Percentiles rank a stretch among this genome's conserved stretches.
These are phyloP conservation scores for Pogonomyrmex barbatus DNA, from an alignment of 1,140 invertebrate genomes.

Conservation along the genomic window DNA sequence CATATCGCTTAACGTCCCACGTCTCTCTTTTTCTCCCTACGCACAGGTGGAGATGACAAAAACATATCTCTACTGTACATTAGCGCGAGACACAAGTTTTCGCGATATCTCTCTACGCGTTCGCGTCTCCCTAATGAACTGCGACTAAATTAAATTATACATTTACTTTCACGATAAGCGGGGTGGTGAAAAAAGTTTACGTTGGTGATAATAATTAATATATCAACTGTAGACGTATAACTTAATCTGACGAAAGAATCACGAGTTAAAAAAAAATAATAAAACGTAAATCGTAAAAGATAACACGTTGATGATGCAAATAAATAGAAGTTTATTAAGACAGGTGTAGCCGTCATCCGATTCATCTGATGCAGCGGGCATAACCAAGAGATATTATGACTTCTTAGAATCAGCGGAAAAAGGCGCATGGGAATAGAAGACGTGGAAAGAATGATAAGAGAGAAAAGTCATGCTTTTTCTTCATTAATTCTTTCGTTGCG, in stretches of 20 bases:
- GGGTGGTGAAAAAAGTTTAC: background rate
- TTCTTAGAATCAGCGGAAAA: background rate
- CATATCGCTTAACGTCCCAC: background rate
- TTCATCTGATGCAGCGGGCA: background rate
- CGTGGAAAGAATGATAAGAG: background rate
- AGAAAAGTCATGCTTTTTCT: slow-evolving; percentile 37
- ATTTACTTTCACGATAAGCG: slow-evolving; percentile 21
- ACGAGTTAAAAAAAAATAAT: background rate
- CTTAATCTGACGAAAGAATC: slow-evolving; percentile 19
- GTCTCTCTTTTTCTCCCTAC: background rate
- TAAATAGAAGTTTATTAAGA: slow-evolving; percentile 34
- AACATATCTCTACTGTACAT: background rate
- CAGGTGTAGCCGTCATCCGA: slow-evolving; percentile 10
- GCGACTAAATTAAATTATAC: slow-evolving; percentile 35
- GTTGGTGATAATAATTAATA: slow-evolving; percentile 12
- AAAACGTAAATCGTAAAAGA: background rate
- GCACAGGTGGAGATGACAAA: slow-evolving; percentile 9
- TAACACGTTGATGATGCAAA: background rate
- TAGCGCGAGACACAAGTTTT: background rate
- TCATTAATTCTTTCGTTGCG: slow-evolving; percentile 51
- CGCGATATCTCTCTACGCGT: background rate
- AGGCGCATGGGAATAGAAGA: background rate
- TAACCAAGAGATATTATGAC: slow-evolving; percentile 30
- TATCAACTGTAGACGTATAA: background rate
- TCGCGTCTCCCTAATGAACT: slow-evolving; percentile 16